Conservation (phyloP, 2,797 vertebrate species). For the Propithecus deckenii region DNA sequence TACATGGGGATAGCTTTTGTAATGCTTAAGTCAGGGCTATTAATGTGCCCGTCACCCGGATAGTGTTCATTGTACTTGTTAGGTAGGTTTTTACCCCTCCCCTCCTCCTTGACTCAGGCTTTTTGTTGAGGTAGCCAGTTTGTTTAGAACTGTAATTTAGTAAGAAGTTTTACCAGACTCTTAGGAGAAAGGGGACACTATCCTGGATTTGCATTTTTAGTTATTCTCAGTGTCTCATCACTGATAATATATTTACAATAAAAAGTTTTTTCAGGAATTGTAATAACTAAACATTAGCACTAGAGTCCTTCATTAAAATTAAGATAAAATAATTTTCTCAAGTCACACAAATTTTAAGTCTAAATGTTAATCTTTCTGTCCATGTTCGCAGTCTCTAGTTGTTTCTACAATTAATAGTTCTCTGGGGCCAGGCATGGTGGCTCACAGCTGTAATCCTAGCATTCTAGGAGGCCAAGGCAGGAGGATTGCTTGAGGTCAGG, state of each 20-base stretch:
- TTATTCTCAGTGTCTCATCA: background rate
- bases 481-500: background rate
- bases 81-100: too few species aligned
- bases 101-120: background rate
- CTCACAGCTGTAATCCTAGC: background rate
- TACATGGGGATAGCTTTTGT: too few species aligned
- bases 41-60: too few species aligned
- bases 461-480: background rate
- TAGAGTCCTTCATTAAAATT: constrained; percentile 37
- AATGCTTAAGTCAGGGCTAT: too few species aligned
- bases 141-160: constrained; percentile 30
- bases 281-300: background rate
- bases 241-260: constrained; percentile 6
- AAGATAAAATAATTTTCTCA: constrained; percentile 37
- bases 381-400: constrained; percentile 2
- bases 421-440: background rate
- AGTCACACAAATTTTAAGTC: background rate
- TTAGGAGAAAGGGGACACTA: constrained; percentile 30
- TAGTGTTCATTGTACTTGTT: too few species aligned
- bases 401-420: background rate
- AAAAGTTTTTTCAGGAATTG: constrained; percentile 37
- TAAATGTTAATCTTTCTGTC: background rate
- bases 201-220: constrained; percentile 11
- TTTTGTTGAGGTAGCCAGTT: constrained; percentile 30
- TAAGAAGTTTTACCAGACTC: background rate